Percentiles rank a stretch among this genome's conserved stretches.
Evolutionary conservation across 2,113 vertebrate species (phyloP).

Genomic region (Syngnathus floridae): DNA sequence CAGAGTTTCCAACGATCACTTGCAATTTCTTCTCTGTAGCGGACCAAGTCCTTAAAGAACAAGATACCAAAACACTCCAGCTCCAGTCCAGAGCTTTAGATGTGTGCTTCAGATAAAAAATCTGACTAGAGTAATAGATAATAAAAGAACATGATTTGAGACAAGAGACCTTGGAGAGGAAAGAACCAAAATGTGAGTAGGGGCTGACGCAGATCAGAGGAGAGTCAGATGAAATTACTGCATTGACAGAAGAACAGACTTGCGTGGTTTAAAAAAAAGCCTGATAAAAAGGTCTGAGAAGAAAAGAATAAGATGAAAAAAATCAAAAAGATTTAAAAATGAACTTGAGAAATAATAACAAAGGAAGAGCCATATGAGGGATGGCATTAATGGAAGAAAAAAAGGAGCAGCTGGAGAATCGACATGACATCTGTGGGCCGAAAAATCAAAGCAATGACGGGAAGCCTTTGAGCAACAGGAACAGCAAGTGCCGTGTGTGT

Average conservation of each 20-base stretch:
- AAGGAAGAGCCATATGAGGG: not conserved
- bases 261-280: not conserved
- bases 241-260: not conserved
- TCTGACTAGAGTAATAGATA: not conserved
- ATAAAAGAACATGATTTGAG: conserved; percentile 14
- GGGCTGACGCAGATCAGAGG: not conserved
- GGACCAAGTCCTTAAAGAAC: no score
- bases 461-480: conserved; percentile 36
- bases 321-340: conserved; percentile 1
- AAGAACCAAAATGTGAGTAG: conserved; percentile 2
- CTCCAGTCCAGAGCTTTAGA: no score
- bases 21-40: no score
- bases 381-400: conserved; percentile 4
- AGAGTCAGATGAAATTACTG: not conserved
- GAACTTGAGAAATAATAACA: not conserved
- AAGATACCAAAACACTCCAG: no score
- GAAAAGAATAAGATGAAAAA: not conserved
- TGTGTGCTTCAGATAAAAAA: conserved; percentile 11
- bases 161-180: conserved; percentile 4
- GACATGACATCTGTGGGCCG: conserved; percentile 20
- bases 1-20: no score
- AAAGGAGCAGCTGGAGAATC: conserved; percentile 9
- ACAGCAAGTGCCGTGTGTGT: not conserved
- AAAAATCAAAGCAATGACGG: conserved; percentile 38
- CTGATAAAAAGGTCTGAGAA: not conserved